phyloP scores from a whole-genome alignment of 2,888 invertebrate genomes.

The Seira musarum region DNA sequence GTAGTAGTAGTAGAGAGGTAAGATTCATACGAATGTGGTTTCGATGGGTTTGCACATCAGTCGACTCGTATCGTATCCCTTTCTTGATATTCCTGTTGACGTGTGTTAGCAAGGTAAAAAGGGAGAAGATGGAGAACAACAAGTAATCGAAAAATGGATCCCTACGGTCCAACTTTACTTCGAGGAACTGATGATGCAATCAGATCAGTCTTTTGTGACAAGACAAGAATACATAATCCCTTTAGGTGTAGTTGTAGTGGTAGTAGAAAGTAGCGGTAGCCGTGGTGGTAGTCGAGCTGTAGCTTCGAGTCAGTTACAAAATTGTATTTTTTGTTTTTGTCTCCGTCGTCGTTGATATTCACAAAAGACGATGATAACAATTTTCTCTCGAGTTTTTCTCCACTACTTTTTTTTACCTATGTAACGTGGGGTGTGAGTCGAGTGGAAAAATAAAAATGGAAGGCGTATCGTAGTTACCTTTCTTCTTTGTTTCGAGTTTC shows the following conservation, averaged over 20 bases:
- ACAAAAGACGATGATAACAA: conserved; percentile 2
- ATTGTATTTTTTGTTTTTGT: not conserved
- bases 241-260: conserved; percentile 17
- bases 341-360: not conserved
- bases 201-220: conserved; percentile 56
- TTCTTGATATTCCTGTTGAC: conserved; percentile 13
- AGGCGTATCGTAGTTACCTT: not conserved
- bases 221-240: conserved; percentile 38
- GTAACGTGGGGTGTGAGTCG: not conserved
- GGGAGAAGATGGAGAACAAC: conserved; percentile 40
- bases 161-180: conserved; percentile 58
- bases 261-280: too few relatives aligned
- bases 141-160: conserved; percentile 60
- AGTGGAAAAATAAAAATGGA: not conserved
- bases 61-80: too few relatives aligned
- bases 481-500: not conserved
- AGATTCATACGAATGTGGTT: not conserved
- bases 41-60: not conserved
- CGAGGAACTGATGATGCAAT: conserved; percentile 55
- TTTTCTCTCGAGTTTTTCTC: not conserved
- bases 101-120: conserved; percentile 7
- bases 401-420: not conserved
- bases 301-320: conserved; percentile 10
- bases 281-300: too few relatives aligned
- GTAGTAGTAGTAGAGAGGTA: not conserved